Percentiles rank a stretch among this genome's conserved stretches.
Conservation (phyloP, 2,113 vertebrate genomes). For the Castor canadensis region DNA sequence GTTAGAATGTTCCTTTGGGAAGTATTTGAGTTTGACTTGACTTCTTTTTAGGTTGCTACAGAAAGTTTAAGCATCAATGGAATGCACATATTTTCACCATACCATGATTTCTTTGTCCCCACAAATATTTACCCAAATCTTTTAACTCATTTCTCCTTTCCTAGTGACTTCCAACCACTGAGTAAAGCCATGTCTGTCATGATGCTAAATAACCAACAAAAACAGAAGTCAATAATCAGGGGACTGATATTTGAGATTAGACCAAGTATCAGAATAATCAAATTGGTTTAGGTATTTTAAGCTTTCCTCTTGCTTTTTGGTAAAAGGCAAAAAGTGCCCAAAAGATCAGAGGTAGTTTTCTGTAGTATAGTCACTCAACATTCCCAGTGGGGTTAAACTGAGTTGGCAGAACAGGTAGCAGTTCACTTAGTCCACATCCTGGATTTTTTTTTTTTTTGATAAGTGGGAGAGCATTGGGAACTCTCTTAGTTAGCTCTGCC, state of each 20-base stretch:
- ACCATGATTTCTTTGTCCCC: neutral
- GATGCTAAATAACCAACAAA: neutral
- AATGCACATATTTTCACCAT: neutral
- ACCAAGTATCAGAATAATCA: neutral
- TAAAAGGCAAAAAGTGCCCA: neutral
- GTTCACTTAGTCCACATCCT: neutral
- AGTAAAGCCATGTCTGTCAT: neutral
- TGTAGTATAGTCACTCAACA: neutral
- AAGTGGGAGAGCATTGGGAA: neutral
- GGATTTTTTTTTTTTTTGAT: neutral
- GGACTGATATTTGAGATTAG: neutral
- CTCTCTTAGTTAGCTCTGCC: neutral
- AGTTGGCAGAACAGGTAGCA: neutral
- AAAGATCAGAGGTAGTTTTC: neutral
- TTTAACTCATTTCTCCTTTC: slow-evolving; percentile 32
- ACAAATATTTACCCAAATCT: neutral
- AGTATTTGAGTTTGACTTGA: neutral
- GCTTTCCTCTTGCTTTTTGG: neutral
- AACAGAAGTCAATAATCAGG: neutral
- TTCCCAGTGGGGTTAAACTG: neutral
- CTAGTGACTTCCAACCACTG: neutral
- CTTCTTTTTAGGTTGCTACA: neutral
- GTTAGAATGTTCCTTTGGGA: neutral
- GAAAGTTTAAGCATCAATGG: neutral
- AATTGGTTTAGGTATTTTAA: neutral